Evolutionary conservation across 2,797 vertebrate genomes (phyloP).

Genomic region (Benthosema pterotum): DNA sequence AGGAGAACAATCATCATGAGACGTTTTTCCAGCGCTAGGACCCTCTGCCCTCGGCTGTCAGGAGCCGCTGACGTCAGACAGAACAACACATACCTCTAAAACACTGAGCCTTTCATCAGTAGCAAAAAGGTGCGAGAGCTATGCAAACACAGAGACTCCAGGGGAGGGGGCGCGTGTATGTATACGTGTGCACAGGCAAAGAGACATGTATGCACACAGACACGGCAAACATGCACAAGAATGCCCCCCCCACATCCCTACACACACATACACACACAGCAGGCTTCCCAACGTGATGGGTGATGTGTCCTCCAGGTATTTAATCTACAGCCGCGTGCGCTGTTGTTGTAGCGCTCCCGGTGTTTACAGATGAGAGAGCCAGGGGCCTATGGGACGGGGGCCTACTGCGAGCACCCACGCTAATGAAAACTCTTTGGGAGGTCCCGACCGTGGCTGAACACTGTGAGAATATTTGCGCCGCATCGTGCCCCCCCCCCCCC

Average conservation of each 20-base stretch:
- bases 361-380: constrained; percentile 56
- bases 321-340: constrained; percentile 42
- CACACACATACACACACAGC: constrained; percentile 15
- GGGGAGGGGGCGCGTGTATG: too few relatives aligned
- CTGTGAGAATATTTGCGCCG: constrained; percentile 54
- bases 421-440: constrained; percentile 58
- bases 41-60: background rate
- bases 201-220: background rate
- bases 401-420: constrained; percentile 11
- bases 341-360: constrained; percentile 52
- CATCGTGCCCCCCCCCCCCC: constrained; percentile 16
- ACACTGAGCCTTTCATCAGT: constrained; percentile 38
- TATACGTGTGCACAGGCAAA: background rate
- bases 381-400: constrained; percentile 15
- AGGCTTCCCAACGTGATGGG: background rate
- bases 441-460: constrained; percentile 34
- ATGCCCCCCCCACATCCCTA: background rate
- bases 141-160: background rate
- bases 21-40: background rate
- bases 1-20: constrained; percentile 31
- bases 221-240: background rate
- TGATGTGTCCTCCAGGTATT: constrained; percentile 48
- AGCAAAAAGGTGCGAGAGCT: constrained; percentile 16
- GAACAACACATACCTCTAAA: constrained; percentile 24
- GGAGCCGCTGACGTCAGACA: constrained; percentile 25